Evolutionary conservation across 2,113 vertebrate genomes (phyloP).

Genomic region (Sphyrna mokarran): DNA sequence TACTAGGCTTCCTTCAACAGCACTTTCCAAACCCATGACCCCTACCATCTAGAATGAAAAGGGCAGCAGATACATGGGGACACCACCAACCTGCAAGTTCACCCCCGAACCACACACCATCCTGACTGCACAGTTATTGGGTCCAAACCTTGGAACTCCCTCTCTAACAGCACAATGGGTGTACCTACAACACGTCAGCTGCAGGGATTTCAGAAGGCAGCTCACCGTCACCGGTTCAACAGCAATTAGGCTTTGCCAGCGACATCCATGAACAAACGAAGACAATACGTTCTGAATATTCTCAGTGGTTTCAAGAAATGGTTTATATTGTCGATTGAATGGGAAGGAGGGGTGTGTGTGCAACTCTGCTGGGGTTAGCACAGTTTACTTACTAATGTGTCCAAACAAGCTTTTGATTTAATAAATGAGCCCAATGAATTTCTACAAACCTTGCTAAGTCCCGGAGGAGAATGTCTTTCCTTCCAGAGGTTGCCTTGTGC

Average conservation of each 20-base stretch:
- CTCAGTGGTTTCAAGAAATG: background rate
- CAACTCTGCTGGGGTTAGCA: no score
- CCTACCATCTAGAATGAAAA: background rate
- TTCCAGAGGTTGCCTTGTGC: no score
- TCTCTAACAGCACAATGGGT: background rate
- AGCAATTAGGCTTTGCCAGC: no score
- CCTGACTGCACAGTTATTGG: background rate
- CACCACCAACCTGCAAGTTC: no score
- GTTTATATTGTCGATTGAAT: background rate
- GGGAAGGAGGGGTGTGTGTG: background rate
- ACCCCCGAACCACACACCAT: background rate
- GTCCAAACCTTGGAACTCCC: background rate
- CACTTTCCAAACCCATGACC: background rate
- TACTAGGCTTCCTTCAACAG: background rate
- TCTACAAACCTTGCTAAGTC: background rate
- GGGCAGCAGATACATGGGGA: background rate
- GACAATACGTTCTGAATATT: background rate
- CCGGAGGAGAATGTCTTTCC: background rate
- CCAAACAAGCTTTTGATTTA: background rate
- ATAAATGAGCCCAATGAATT: background rate
- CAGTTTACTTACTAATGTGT: no score
- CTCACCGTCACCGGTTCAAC: no score
- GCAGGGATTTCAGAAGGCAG: no score
- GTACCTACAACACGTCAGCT: background rate
- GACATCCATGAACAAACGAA: background rate